Evolutionary conservation across 30 jellyfish, hydroid and myxozoan species (phyloP).

Genomic region (Pseudorhiza aurosa): DNA sequence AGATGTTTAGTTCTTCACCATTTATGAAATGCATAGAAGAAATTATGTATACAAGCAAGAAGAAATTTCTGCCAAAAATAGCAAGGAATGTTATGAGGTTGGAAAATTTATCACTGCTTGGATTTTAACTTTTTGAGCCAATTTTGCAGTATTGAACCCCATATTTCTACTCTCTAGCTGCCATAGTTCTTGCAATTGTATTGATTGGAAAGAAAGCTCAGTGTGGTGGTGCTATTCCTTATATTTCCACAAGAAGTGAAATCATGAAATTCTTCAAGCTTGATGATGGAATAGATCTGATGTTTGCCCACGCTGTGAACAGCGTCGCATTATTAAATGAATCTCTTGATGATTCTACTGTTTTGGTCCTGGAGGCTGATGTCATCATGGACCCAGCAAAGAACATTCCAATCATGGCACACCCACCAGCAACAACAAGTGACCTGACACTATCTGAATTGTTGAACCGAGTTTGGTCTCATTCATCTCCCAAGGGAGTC

Average conservation of each 20-base stretch:
- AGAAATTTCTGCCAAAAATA: too few species aligned
- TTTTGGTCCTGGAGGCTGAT: slow-evolving; percentile 93
- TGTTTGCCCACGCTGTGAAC: slow-evolving; percentile 96
- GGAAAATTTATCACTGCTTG: too few species aligned
- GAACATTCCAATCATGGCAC: slow-evolving; percentile 91
- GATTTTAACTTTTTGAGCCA: too few species aligned
- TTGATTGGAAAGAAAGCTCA: too few species aligned
- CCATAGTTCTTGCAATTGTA: too few species aligned
- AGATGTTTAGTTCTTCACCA: too few species aligned
- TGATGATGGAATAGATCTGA: slow-evolving; percentile 80
- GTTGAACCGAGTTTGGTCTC: slow-evolving; percentile 21
- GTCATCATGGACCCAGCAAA: slow-evolving; percentile 64
- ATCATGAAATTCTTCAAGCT: slow-evolving; percentile 55
- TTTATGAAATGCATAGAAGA: too few species aligned
- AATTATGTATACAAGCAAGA: too few species aligned
- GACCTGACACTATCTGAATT: slow-evolving; percentile 74
- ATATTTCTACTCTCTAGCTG: too few species aligned
- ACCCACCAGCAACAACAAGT: slow-evolving; percentile 86
- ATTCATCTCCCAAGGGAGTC: slow-evolving; percentile 64
- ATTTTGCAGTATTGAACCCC: too few species aligned
- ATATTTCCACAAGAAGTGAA: not conserved
- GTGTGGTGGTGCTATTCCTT: not conserved
- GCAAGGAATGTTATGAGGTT: too few species aligned
- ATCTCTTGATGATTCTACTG: slow-evolving; percentile 42
- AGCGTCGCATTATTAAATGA: slow-evolving; percentile 48